Percentiles rank a stretch among this genome's conserved stretches.
Conservation (phyloP, 1,140 invertebrate species). For the Zaprionus taronus region DNA sequence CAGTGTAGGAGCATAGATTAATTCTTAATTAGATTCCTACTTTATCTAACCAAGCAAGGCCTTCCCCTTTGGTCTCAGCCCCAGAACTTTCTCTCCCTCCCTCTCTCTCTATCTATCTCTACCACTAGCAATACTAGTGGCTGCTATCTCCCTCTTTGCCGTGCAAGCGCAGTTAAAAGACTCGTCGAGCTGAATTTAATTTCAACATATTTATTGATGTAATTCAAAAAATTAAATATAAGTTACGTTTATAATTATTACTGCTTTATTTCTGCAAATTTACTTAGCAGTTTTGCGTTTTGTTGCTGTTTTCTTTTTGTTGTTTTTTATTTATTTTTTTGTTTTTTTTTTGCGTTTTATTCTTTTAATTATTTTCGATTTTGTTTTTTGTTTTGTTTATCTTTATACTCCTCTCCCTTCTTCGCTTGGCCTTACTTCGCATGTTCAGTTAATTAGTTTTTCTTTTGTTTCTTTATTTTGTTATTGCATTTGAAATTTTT, state of each 20-base stretch:
- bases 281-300: constrained; percentile 77
- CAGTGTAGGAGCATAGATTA: too few relatives aligned
- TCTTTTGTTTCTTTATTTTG: constrained; percentile 8
- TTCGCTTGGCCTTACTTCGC: constrained; percentile 46
- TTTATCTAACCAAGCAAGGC: too few relatives aligned
- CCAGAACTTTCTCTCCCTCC: not conserved
- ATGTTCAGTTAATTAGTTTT: constrained; percentile 36
- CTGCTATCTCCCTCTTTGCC: not conserved
- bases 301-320: constrained; percentile 25
- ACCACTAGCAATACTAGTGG: not conserved
- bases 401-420: constrained; percentile 31
- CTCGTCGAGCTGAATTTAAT: constrained; percentile 48
- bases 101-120: not conserved
- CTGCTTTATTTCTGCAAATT: constrained; percentile 74
- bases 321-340: constrained; percentile 26
- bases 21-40: too few relatives aligned
- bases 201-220: constrained; percentile 82
- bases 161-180: not conserved
- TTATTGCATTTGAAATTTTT: constrained; percentile 39
- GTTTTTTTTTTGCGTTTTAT: constrained; percentile 33
- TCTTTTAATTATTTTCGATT: constrained; percentile 14
- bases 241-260: constrained; percentile 81
- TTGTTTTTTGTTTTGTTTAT: constrained; percentile 29
- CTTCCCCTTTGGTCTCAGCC: not conserved
- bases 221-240: constrained; percentile 83